phyloP scores from a whole-genome alignment of 2,888 invertebrate genomes.

The Spatulosminthurus flaviceps region DNA sequence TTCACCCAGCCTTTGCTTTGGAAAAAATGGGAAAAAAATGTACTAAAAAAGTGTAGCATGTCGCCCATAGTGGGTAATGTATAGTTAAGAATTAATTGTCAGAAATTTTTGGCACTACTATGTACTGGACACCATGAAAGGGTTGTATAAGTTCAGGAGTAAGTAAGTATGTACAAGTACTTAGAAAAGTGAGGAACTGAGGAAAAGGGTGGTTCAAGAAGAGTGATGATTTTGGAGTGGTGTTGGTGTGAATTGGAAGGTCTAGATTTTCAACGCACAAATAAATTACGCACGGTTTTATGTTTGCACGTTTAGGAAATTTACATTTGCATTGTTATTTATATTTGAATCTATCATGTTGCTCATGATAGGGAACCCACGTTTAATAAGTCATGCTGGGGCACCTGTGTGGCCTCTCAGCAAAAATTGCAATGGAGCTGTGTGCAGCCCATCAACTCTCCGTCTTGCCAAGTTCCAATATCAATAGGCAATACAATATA shows the following conservation, averaged over 20 bases:
- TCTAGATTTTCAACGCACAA: slow-evolving; percentile 6
- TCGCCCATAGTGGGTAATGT: too few species aligned
- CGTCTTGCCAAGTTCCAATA: neutral
- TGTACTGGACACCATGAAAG: too few species aligned
- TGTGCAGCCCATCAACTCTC: slow-evolving; percentile 14
- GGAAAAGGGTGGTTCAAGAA: neutral
- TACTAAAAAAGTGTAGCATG: too few species aligned
- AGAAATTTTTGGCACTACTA: too few species aligned
- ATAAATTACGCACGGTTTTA: slow-evolving; percentile 18
- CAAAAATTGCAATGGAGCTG: slow-evolving; percentile 11
- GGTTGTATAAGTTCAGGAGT: too few species aligned
- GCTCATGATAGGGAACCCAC: slow-evolving; percentile 15
- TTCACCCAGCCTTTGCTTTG: too few species aligned
- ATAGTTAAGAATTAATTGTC: too few species aligned
- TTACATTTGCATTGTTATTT: slow-evolving; percentile 13
- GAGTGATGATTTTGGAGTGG: slow-evolving; percentile 1
- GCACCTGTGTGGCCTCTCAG: slow-evolving; percentile 11
- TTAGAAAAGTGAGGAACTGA: too few species aligned
- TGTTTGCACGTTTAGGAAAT: slow-evolving; percentile 9
- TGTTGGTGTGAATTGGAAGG: slow-evolving; percentile 8
- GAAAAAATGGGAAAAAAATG: too few species aligned
- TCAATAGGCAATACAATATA: too few species aligned
- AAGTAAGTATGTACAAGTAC: too few species aligned
- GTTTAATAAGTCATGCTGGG: slow-evolving; percentile 15
- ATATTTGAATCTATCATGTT: neutral